Conservation (phyloP, 2,888 invertebrate species). For the Drosophila cognata region DNA sequence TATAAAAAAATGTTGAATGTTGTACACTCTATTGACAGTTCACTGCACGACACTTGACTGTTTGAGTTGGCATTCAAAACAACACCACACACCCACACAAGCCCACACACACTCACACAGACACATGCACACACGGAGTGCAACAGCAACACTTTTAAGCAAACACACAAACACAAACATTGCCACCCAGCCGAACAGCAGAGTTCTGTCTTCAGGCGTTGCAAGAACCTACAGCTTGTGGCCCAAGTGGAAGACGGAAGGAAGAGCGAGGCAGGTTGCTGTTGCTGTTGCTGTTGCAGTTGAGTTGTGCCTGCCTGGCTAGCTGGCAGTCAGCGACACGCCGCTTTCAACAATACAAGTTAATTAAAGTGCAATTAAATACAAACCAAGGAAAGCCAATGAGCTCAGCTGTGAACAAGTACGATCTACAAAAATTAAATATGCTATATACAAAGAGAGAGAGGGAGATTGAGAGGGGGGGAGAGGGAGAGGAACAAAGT, state of each 20-base stretch:
- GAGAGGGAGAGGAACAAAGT: background rate
- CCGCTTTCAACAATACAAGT: constrained; percentile 73
- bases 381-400: constrained; percentile 39
- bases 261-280: background rate
- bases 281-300: constrained; percentile 16
- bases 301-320: constrained; percentile 16
- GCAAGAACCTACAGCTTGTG: constrained; percentile 17
- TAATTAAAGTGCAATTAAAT: constrained; percentile 78
- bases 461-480: background rate
- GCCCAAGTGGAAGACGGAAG: background rate
- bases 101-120: constrained; percentile 10
- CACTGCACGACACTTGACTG: constrained; percentile 79
- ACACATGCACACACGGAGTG: constrained; percentile 18
- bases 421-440: constrained; percentile 29
- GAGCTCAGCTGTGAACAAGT: constrained; percentile 26
- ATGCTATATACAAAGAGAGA: background rate
- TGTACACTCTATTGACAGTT: constrained; percentile 77
- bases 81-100: constrained; percentile 43
- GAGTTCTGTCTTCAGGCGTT: constrained; percentile 61
- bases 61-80: constrained; percentile 78
- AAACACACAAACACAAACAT: constrained; percentile 60
- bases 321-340: constrained; percentile 55
- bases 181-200: constrained; percentile 4
- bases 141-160: constrained; percentile 60
- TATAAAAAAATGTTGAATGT: constrained; percentile 28